A percentile compares a stretch with the other conserved stretches of the same genome.
Evolutionary conservation across 2,797 vertebrate genomes (phyloP).

Genomic region (Falco cherrug): DNA sequence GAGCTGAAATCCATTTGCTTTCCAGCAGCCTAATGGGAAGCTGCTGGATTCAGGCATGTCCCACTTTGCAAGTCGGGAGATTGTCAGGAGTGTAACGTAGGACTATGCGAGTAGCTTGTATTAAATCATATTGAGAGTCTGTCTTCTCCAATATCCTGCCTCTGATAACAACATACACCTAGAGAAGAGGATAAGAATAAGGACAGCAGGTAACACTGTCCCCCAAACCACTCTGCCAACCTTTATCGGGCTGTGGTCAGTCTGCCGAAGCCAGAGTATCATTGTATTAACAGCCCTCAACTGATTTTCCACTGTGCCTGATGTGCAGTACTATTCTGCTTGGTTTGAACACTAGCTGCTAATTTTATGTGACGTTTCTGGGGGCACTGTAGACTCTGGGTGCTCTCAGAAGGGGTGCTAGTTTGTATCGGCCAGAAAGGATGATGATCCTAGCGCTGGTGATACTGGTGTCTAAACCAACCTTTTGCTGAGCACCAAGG

Average conservation of each 20-base stretch:
- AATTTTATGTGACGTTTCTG: not conserved
- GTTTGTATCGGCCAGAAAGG: not conserved
- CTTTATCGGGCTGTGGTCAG: not conserved
- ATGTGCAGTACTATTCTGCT: not conserved
- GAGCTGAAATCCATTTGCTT: not conserved
- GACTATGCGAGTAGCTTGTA: not conserved
- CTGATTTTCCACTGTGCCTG: not conserved
- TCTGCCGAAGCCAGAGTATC: not conserved
- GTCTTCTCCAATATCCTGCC: not conserved
- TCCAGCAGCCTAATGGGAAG: not conserved
- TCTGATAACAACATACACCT: not conserved
- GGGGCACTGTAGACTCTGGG: fast-evolving
- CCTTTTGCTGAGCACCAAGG: not conserved
- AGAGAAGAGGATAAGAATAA: not conserved
- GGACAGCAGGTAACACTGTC: not conserved
- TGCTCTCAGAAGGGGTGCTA: not conserved
- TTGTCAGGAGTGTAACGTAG: not conserved
- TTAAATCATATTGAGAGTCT: not conserved
- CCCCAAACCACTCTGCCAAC: not conserved
- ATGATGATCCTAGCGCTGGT: not conserved
- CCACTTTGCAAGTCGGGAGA: not conserved
- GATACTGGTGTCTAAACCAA: not conserved
- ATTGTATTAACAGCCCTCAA: not conserved
- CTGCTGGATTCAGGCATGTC: not conserved
- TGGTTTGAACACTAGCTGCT: not conserved